Evolutionary conservation across 2,888 invertebrate species (phyloP).

Genomic region (Hecatera dysodea): DNA sequence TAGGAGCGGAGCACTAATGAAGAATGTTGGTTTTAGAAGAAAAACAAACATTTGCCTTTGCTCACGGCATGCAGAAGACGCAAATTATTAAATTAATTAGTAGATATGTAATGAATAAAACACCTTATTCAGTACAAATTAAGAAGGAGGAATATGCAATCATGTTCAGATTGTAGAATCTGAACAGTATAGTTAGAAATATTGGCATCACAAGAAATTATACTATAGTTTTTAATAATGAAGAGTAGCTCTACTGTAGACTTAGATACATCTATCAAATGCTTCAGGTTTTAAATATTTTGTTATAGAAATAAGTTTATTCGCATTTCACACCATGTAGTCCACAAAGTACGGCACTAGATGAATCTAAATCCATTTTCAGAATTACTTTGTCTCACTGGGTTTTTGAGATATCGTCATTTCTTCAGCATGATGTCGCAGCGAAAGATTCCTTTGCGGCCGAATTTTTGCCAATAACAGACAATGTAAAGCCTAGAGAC

Average conservation of each 20-base stretch:
- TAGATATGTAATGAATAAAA: neutral
- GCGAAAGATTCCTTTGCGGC: too few relatives aligned
- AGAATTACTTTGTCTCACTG: constrained; percentile 35
- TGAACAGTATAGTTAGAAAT: neutral
- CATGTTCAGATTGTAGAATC: neutral
- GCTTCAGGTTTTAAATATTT: neutral
- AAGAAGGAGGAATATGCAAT: neutral
- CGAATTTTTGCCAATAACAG: neutral
- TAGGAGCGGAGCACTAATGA: too few relatives aligned
- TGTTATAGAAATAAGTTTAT: constrained; percentile 17
- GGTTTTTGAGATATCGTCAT: constrained; percentile 29
- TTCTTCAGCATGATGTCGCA: constrained; percentile 7
- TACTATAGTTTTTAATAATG: neutral
- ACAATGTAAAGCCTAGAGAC: too few relatives aligned
- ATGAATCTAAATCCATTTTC: constrained; percentile 22
- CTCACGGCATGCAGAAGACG: neutral
- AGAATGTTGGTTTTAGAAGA: neutral
- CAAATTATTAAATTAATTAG: neutral
- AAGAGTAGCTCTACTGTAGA: too few relatives aligned
- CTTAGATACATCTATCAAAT: neutral
- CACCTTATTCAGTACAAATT: neutral
- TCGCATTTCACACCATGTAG: neutral
- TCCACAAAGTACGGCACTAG: neutral
- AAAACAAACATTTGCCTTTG: neutral
- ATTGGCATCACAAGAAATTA: neutral